These are phyloP conservation scores for Procambarus clarkii DNA, from an alignment of 1,140 invertebrate genomes.

Conservation along the genomic window DNA sequence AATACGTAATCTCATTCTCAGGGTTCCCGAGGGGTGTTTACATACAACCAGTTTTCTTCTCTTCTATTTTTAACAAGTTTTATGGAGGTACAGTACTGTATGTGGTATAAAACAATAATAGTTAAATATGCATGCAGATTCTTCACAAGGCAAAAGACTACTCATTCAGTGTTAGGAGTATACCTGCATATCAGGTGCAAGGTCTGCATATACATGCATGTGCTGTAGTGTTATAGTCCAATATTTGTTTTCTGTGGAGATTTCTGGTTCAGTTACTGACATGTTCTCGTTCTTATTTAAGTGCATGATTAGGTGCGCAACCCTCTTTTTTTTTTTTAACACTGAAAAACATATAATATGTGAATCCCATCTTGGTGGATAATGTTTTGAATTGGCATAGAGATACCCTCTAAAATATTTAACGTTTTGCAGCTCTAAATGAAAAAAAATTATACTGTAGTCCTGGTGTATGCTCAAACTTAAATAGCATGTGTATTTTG, in stretches of 20 bases:
- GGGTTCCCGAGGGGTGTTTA: conserved; percentile 39
- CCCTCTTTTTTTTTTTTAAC: neutral
- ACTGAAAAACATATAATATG: neutral
- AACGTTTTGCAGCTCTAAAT: neutral
- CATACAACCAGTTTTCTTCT: conserved; percentile 10
- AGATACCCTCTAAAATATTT: neutral
- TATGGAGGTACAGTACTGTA: neutral
- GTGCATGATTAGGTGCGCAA: neutral
- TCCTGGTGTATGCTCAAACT: conserved; percentile 34
- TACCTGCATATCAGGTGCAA: neutral
- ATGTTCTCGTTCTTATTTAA: neutral
- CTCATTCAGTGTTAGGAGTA: neutral
- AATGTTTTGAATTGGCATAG: neutral
- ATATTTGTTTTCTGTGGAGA: neutral
- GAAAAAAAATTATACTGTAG: neutral
- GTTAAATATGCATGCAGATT: neutral
- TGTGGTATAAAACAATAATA: neutral
- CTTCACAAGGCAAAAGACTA: neutral
- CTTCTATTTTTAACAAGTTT: neutral
- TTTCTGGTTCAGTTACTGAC: neutral
- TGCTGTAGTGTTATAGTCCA: neutral
- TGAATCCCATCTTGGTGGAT: neutral
- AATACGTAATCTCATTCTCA: conserved; percentile 57
- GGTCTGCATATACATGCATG: neutral
- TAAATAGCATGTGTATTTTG: conserved; percentile 18